Evolutionary conservation across 2,113 vertebrate species (phyloP).

Genomic region (Girardinichthys multiradiatus): DNA sequence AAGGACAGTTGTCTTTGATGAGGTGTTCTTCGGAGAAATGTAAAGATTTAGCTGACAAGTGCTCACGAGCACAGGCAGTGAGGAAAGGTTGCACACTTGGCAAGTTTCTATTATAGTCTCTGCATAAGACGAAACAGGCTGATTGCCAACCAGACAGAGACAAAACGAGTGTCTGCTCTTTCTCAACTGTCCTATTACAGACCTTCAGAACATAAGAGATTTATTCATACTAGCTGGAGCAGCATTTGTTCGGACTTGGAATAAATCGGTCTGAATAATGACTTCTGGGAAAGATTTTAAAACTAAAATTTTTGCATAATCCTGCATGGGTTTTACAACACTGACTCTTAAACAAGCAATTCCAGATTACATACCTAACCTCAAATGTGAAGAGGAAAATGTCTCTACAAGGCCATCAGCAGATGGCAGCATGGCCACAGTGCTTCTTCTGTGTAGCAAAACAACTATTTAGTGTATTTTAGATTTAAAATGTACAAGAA

Average conservation of each 20-base stretch:
- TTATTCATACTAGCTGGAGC: slow-evolving; percentile 11
- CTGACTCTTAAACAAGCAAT: background rate
- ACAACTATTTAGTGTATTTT: background rate
- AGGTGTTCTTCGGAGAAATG: background rate
- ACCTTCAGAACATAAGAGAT: background rate
- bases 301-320: background rate
- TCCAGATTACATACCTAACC: background rate
- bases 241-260: background rate
- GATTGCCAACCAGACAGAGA: slow-evolving; percentile 29
- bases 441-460: background rate
- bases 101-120: slow-evolving; percentile 16
- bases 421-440: slow-evolving; percentile 52
- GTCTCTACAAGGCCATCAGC: slow-evolving; percentile 18
- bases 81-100: slow-evolving; percentile 17
- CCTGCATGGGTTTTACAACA: background rate
- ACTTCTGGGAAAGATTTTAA: background rate
- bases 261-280: background rate
- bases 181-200: slow-evolving; percentile 27
- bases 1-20: background rate
- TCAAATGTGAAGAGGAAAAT: background rate
- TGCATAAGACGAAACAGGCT: slow-evolving; percentile 2
- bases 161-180: slow-evolving; percentile 22
- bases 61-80: slow-evolving; percentile 19
- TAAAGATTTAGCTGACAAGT: background rate
- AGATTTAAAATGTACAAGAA: too few relatives aligned